phyloP scores from a whole-genome alignment of 2,113 vertebrate species.

The Nerophis ophidion region DNA sequence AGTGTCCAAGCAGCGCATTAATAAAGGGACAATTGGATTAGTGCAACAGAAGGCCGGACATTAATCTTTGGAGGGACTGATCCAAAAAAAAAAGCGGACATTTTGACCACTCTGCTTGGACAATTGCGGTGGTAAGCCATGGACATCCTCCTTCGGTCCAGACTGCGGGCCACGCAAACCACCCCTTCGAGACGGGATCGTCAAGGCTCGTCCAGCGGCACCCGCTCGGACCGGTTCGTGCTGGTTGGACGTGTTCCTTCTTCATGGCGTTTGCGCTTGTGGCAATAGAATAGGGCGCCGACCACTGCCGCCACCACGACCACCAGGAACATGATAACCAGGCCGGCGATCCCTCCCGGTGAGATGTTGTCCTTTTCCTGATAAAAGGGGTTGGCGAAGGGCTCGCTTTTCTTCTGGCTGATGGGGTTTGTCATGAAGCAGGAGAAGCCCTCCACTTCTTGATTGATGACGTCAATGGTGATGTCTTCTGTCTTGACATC shows the following conservation, averaged over 20 bases:
- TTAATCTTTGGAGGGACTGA: no score
- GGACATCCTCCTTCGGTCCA: no score
- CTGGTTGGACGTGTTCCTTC: not conserved
- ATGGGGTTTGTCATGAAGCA: conserved; percentile 23
- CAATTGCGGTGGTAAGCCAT: no score
- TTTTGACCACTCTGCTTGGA: no score
- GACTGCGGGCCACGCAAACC: no score
- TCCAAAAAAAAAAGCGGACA: no score
- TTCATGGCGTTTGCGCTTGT: not conserved
- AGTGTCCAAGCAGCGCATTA: no score
- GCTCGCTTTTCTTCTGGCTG: not conserved
- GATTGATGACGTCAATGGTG: accelerated
- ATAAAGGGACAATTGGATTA: no score
- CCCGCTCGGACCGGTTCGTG: accelerated
- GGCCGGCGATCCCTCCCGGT: not conserved
- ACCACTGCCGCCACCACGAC: accelerated
- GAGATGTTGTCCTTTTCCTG: accelerated
- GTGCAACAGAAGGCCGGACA: no score
- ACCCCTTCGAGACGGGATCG: no score
- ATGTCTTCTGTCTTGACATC: accelerated
- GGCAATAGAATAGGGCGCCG: not conserved
- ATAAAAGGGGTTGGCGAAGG: not conserved
- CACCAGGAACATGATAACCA: accelerated
- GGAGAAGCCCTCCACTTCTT: accelerated
- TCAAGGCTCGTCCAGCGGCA: not conserved